phyloP scores from a whole-genome alignment of 2,797 vertebrate species.

The Eulemur albifrons region DNA sequence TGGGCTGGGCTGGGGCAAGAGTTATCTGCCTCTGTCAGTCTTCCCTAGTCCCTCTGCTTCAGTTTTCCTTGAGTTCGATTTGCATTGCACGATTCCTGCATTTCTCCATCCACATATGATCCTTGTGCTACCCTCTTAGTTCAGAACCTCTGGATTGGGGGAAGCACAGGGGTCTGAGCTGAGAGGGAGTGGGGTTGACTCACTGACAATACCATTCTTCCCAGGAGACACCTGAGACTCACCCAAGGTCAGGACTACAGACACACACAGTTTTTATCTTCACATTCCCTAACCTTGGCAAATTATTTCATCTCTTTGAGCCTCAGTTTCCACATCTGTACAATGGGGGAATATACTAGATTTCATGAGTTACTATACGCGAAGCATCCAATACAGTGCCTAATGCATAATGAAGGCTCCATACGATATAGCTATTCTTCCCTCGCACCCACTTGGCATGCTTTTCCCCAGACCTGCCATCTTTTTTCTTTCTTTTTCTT shows the following conservation, averaged over 20 bases:
- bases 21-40: not conserved
- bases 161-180: not conserved
- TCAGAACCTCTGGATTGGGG: not conserved
- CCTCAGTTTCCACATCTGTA: constrained; percentile 2
- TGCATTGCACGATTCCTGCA: not conserved
- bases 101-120: not conserved
- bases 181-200: not conserved
- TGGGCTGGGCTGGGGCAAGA: not conserved
- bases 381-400: not conserved
- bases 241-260: not conserved
- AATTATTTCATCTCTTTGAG: not conserved
- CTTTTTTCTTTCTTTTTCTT: not conserved
- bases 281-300: not conserved
- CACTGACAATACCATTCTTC: not conserved
- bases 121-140: not conserved
- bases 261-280: not conserved
- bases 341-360: not conserved
- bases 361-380: not conserved
- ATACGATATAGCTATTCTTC: not conserved
- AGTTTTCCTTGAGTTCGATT: not conserved
- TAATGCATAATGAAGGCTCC: not conserved
- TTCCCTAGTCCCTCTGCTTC: not conserved
- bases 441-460: not conserved
- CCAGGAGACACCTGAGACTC: not conserved
- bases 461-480: not conserved